Base-by-base conservation (phyloP, 2,888 invertebrate species). In the Erpobdella octoculata region DNA sequence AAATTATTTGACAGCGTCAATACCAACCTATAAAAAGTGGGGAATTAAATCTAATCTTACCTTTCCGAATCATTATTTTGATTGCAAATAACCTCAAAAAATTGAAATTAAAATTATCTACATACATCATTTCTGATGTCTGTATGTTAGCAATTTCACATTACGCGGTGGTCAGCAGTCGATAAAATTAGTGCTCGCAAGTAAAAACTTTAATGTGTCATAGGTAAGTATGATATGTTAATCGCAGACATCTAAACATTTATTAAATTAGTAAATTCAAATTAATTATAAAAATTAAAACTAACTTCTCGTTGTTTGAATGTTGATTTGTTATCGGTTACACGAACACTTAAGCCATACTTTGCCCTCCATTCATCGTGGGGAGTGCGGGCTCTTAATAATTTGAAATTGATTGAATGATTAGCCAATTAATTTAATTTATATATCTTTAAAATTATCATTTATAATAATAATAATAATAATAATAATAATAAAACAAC, bases 231-330 rank as follows among this genome's bases (percentile, higher is more conserved):
- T n/a, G n/a, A n/a, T n/a, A n/a, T n/a, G n/a, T n/a, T n/a, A n/a
- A n/a, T n/a, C n/a, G n/a, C n/a, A n/a, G n/a, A n/a, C n/a, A n/a
- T n/a, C n/a, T n/a, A n/a, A n/a, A n/a, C n/a, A n/a, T n/a, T n/a
- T n/a, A n/a, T n/a, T n/a, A n/a, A n/a, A n/a, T n/a, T n/a, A n/a
- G n/a, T n/a, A n/a, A n/a, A n/a, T n/a, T n/a, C n/a, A n/a, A n/a
- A n/a, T n/a, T n/a, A n/a, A n/a, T n/a, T n/a, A n/a, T n/a, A n/a
- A n/a, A n/a, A n/a, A n/a, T 1, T 25, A 53, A 53, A 53, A 53
- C 53, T 53, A 75, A 83, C 83, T 79, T 82, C 83, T 76, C 81
- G 76, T 73, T 82, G 81, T 62, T 81, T 80, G n/a, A 79, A 76
- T 70, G 78, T 81, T 4, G 61, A 25, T 48, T 70, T 70, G 8